A percentile compares a stretch with the other conserved stretches of the same genome.
Conservation (phyloP, 2,888 invertebrate genomes). For the Rhamphomyia laevipes region DNA sequence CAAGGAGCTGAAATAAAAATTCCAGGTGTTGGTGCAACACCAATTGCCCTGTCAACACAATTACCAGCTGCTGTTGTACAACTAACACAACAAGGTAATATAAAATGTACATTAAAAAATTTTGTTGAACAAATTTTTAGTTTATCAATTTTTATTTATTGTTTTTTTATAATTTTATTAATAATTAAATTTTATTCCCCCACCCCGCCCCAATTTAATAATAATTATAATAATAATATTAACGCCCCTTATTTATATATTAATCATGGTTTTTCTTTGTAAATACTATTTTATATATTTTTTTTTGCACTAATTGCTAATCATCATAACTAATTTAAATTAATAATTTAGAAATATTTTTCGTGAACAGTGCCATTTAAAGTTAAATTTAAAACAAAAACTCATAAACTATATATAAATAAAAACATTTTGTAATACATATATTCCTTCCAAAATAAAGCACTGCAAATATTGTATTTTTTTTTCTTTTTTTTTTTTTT, state of each 20-base stretch:
- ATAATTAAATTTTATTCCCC: not conserved
- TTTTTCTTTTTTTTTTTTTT: no score
- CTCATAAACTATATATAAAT: no score
- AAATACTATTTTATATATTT: no score
- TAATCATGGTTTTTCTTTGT: no score
- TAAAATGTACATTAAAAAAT: not conserved
- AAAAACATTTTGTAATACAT: no score
- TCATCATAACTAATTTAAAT: no score
- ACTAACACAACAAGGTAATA: conserved; percentile 46
- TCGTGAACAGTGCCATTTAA: no score
- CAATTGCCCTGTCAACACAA: conserved; percentile 47
- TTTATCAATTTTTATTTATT: not conserved
- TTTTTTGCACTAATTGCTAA: no score
- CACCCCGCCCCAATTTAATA: not conserved
- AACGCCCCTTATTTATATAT: not conserved
- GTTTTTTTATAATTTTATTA: not conserved
- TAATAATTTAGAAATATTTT: no score
- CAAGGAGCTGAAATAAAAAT: conserved; percentile 48
- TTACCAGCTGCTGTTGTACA: conserved; percentile 51
- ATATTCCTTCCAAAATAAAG: no score
- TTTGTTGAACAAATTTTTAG: not conserved
- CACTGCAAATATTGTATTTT: no score
- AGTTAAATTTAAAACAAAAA: no score
- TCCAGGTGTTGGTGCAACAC: conserved; percentile 45
- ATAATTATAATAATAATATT: not conserved